Evolutionary conservation across 1,140 invertebrate species (phyloP), one percentile per base, ranked within the genome.

Genomic region (Macrostomum lignano): DNA sequence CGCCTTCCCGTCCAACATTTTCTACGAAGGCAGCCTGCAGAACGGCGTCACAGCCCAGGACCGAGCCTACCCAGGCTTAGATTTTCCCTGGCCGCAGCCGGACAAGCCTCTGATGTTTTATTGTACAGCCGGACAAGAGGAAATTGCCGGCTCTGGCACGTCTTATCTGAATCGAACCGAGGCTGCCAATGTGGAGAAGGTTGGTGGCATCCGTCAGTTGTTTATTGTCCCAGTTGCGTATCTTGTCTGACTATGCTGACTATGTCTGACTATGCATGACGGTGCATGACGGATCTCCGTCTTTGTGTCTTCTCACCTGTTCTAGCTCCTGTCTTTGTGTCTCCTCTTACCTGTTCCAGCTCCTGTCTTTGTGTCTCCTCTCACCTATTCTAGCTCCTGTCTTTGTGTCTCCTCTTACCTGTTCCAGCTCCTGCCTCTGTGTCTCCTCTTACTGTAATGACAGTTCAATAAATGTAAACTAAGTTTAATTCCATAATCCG

Each of bases 51-150:
- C 81, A 44, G 75, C 82, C 9, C 65, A 67, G 9, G 20, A 24
- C 14, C 15, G 25, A 15, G 6, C 13, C 14, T 60, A 70, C 17
- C 79, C 78, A 45, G 70, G 94, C 23, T n/a, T n/a, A n/a, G 86
- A 94, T 48, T 98, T 96, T 48, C 84, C 84, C 0, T 98, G 88
- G 84, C 91, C 91, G 0, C 70, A 76, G 30, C 66, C 69, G 0
- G 84, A 96, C 39, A 73, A 86, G 37, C 91, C 91, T 0, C 93
- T 96, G 79, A 88, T 98, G 57, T 99, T 98, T 54, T 81, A 91
- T 43, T 81, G 88, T 0, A 93, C 82, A 0, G 75, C 55, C 49
- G 91, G 91, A 0, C 81, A 93, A 50, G 91, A 98, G 52, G 91
- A 98, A 61, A 94, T 99, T 15, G 81, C 84, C 7, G 79, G 79